These are phyloP conservation scores for Terrapene triunguis DNA, from an alignment of 2,113 vertebrate species.

Conservation along the genomic window DNA sequence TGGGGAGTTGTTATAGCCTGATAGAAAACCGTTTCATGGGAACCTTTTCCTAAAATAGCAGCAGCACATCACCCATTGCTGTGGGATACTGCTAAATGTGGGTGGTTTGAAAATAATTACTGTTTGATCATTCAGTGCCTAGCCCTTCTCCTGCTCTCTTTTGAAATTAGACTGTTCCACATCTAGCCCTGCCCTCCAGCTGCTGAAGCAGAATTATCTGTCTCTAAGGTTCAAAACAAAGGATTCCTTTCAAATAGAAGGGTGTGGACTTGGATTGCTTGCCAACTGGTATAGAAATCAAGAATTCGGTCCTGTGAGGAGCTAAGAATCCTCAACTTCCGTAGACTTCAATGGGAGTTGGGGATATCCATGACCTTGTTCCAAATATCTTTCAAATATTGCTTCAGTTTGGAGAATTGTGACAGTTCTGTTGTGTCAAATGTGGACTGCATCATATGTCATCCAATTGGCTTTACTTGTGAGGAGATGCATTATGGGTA, in stretches of 20 bases:
- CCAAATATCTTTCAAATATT: background rate
- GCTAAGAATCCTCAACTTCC: background rate
- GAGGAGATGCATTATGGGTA: background rate
- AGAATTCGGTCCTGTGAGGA: background rate
- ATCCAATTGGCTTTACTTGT: background rate
- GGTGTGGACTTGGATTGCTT: background rate
- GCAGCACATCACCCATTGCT: background rate
- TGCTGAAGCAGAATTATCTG: background rate
- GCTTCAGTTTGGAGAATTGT: accelerated
- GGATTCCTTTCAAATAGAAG: constrained; percentile 7
- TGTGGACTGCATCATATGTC: accelerated
- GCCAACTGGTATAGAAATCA: background rate
- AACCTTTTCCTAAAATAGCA: background rate
- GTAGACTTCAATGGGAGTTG: background rate
- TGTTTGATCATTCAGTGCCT: background rate
- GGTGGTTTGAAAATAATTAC: background rate
- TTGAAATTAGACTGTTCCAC: background rate
- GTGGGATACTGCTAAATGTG: background rate
- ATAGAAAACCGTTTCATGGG: background rate
- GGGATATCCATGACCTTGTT: background rate
- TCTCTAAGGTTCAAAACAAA: constrained; percentile 19
- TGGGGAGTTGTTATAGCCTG: background rate
- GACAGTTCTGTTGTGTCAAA: background rate
- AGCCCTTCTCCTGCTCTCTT: background rate
- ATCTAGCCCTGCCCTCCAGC: background rate